Percentiles rank a stretch among this genome's conserved stretches.
Conservation (phyloP, 2,888 invertebrate genomes). For the Lydus trimaculatus region DNA sequence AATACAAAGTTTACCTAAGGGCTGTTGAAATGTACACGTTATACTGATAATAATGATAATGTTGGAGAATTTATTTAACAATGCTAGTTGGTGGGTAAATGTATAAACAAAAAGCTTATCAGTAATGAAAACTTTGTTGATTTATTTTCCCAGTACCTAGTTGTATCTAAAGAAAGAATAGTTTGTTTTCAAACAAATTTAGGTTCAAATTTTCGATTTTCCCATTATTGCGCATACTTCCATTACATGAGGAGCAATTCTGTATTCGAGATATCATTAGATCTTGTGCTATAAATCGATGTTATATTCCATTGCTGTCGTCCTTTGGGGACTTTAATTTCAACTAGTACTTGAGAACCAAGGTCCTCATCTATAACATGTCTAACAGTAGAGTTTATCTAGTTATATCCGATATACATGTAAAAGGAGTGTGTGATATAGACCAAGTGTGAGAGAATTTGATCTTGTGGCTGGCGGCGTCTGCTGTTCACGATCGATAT, state of each 20-base stretch:
- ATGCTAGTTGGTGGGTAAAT: neutral
- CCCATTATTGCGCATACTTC: neutral
- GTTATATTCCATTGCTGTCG: constrained; percentile 11
- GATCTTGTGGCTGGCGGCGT: constrained; percentile 36
- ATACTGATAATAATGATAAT: neutral
- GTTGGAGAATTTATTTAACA: neutral
- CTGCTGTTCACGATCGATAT: constrained; percentile 55
- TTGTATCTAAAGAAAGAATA: too few relatives aligned
- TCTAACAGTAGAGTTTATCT: constrained; percentile 17
- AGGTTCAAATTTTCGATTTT: neutral
- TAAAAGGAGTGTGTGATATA: neutral
- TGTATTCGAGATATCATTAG: neutral
- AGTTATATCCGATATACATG: neutral
- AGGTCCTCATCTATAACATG: neutral
- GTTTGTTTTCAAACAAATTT: too few relatives aligned
- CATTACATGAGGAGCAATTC: neutral
- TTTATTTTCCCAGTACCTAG: neutral
- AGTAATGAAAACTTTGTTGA: neutral
- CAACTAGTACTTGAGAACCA: neutral
- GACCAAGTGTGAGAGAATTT: constrained; percentile 25
- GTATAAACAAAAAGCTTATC: neutral
- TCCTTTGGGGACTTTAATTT: constrained; percentile 1
- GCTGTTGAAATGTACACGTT: neutral
- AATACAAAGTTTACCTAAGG: neutral
- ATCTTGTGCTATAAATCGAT: constrained; percentile 7